phyloP scores from a whole-genome alignment of 1,140 invertebrate species.

The Lethrus apterus region DNA sequence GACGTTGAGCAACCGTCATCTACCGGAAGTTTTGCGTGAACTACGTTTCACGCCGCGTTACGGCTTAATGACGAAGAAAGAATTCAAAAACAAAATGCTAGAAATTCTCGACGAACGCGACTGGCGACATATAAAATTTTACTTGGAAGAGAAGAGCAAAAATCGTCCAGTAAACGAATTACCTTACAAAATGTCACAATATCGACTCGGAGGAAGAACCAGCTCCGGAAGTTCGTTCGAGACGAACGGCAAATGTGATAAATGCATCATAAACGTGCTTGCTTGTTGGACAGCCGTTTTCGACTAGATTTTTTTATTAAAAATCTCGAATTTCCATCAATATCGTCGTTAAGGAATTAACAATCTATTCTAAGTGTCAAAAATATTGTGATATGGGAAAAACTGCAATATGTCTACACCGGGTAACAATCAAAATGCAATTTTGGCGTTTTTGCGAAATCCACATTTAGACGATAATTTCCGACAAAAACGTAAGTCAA shows the following conservation, averaged over 20 bases:
- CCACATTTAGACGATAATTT: too few relatives aligned
- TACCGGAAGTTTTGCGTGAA: slow-evolving; percentile 28
- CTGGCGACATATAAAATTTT: slow-evolving; percentile 31
- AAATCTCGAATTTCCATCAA: background rate
- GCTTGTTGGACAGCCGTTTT: slow-evolving; percentile 38
- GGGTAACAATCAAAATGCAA: too few relatives aligned
- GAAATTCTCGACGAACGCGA: slow-evolving; percentile 34
- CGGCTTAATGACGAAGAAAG: slow-evolving; percentile 34
- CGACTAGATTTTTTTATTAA: slow-evolving; percentile 27
- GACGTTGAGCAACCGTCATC: slow-evolving; percentile 19
- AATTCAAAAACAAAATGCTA: slow-evolving; percentile 29
- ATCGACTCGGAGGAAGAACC: slow-evolving; percentile 16
- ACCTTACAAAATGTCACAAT: slow-evolving; percentile 28
- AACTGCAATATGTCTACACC: too few relatives aligned
- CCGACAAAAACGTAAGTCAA: too few relatives aligned
- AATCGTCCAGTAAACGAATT: slow-evolving; percentile 26
- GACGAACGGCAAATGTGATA: slow-evolving; percentile 26
- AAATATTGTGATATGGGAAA: too few relatives aligned
- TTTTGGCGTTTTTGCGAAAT: too few relatives aligned
- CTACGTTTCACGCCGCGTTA: slow-evolving; percentile 34
- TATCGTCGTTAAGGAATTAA: background rate
- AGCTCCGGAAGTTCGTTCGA: slow-evolving; percentile 12
- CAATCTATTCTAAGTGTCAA: too few relatives aligned
- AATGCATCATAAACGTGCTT: slow-evolving; percentile 33
- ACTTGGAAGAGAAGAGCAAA: slow-evolving; percentile 32